phyloP scores from a whole-genome alignment of 2,888 invertebrate genomes.

The Danaus chrysippus region DNA sequence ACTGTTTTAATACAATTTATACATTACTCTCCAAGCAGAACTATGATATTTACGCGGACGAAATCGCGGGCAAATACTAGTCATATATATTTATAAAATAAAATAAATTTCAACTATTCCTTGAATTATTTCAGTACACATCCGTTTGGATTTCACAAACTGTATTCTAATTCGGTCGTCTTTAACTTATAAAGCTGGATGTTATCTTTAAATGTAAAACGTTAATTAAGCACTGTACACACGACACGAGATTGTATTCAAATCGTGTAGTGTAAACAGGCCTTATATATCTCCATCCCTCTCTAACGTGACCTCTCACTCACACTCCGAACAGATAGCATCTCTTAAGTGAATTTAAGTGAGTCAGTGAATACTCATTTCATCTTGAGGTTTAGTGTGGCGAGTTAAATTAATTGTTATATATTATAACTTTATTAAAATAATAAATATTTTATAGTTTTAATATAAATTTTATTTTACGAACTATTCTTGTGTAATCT shows the following conservation, averaged over 20 bases:
- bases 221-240: background rate
- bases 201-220: too few relatives aligned
- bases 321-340: constrained; percentile 8
- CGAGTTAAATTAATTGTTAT: background rate
- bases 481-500: too few relatives aligned
- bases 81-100: too few relatives aligned
- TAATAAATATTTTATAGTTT: background rate
- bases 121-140: too few relatives aligned
- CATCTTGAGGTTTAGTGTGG: constrained; percentile 6
- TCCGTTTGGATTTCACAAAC: too few relatives aligned
- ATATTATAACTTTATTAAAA: background rate
- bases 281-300: background rate
- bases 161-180: too few relatives aligned
- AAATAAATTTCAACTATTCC: too few relatives aligned
- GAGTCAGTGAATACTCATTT: constrained; percentile 12
- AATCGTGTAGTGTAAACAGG: constrained; percentile 12
- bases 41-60: too few relatives aligned
- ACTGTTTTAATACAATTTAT: too few relatives aligned
- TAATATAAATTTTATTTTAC: background rate
- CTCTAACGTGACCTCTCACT: background rate
- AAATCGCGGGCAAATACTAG: too few relatives aligned
- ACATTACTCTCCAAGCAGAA: too few relatives aligned
- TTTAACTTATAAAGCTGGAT: too few relatives aligned
- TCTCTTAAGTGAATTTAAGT: constrained; percentile 16
- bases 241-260: constrained; percentile 4